Percentiles rank a stretch among this genome's conserved stretches.
phyloP scores from a whole-genome alignment of 1,140 invertebrate genomes.

The Camponotus vicinus region DNA sequence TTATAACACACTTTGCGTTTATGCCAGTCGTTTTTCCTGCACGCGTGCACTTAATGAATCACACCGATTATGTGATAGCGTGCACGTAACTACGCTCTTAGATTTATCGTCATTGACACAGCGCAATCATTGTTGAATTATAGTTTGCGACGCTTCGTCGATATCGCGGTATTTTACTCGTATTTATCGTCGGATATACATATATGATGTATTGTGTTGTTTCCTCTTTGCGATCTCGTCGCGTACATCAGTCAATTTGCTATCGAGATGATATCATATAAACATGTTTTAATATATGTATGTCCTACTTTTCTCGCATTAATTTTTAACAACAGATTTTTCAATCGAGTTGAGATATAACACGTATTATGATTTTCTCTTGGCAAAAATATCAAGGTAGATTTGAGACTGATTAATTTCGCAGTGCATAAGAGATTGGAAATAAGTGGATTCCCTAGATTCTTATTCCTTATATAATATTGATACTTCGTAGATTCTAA shows the following conservation, averaged over 20 bases:
- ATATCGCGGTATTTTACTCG: background rate
- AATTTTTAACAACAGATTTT: background rate
- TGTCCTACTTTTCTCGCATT: background rate
- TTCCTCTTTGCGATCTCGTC: background rate
- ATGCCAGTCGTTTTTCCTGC: background rate
- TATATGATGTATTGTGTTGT: background rate
- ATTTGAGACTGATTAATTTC: background rate
- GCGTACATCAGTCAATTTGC: background rate
- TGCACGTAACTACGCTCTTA: slow-evolving; percentile 22
- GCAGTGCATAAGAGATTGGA: background rate
- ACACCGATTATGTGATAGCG: slow-evolving; percentile 1
- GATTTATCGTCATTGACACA: slow-evolving; percentile 26
- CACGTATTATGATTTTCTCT: background rate
- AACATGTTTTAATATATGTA: background rate
- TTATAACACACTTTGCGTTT: background rate
- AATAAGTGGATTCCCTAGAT: background rate
- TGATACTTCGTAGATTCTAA: background rate
- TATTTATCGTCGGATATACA: background rate
- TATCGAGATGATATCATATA: background rate
- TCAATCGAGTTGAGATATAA: background rate
- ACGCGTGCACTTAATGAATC: background rate
- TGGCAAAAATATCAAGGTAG: background rate
- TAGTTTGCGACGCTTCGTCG: background rate
- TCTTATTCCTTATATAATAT: background rate
- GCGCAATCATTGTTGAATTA: slow-evolving; percentile 29